Conservation (phyloP, 2,888 invertebrate genomes). For the Dichetophora obliterata region DNA sequence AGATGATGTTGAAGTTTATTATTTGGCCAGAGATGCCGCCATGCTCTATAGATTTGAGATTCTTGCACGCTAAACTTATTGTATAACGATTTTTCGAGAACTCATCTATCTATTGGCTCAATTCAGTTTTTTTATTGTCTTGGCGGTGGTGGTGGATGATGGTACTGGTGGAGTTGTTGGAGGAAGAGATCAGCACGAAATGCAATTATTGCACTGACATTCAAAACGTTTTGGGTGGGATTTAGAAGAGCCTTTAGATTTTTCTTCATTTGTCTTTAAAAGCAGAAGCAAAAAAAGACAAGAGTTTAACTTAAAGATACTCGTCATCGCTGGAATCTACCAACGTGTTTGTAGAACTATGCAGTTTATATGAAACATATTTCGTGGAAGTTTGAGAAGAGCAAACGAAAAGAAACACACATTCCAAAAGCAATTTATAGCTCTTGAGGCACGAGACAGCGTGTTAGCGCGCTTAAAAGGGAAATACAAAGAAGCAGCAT, state of each 20-base stretch:
- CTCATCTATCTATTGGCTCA: neutral
- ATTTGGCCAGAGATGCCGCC: slow-evolving; percentile 14
- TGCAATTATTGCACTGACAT: slow-evolving; percentile 29
- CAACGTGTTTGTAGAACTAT: neutral
- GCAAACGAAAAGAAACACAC: neutral
- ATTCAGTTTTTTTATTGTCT: neutral
- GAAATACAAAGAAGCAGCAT: neutral
- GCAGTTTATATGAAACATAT: neutral
- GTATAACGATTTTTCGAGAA: too few species aligned
- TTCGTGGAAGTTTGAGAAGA: slow-evolving; percentile 3
- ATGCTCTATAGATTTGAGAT: neutral
- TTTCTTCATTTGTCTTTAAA: neutral
- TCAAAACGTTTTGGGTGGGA: slow-evolving; percentile 32
- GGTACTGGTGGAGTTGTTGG: neutral
- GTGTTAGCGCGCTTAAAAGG: neutral
- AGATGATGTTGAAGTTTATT: slow-evolving; percentile 6
- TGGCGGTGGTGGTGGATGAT: neutral
- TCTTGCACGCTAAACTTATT: neutral
- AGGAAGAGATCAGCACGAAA: slow-evolving; percentile 16
- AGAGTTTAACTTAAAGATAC: slow-evolving; percentile 13
- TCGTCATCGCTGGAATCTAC: neutral
- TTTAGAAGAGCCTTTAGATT: slow-evolving; percentile 6
- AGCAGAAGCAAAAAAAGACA: neutral
- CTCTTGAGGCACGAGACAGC: slow-evolving; percentile 17
- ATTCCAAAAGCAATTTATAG: slow-evolving; percentile 20